Evolutionary conservation across 2,888 invertebrate species (phyloP).

Genomic region (Himalopsyche tibetana): DNA sequence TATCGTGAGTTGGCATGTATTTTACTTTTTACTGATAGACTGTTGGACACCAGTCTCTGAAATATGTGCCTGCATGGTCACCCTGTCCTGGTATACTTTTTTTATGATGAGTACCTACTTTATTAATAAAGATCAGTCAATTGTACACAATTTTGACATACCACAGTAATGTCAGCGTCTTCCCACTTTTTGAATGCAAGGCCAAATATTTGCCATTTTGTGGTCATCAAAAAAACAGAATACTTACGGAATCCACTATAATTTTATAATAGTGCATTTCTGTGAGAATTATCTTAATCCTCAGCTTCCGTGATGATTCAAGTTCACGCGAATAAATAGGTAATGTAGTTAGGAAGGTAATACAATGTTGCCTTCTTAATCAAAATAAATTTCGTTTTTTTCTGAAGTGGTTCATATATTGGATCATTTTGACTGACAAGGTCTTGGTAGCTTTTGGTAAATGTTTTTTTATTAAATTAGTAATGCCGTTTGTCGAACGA

Average conservation of each 20-base stretch:
- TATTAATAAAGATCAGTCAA: constrained; percentile 19
- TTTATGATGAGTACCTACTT: neutral
- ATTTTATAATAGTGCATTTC: constrained; percentile 34
- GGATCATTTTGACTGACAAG: neutral
- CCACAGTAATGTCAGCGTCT: neutral
- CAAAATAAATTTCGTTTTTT: neutral
- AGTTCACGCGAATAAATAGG: constrained; percentile 3
- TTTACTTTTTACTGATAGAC: too few relatives aligned
- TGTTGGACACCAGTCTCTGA: too few relatives aligned
- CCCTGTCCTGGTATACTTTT: neutral
- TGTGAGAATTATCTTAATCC: constrained; percentile 9
- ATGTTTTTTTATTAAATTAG: too few relatives aligned
- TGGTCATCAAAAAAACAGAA: constrained; percentile 27
- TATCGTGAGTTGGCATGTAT: too few relatives aligned
- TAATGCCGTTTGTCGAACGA: too few relatives aligned
- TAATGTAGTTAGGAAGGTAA: neutral
- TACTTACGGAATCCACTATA: neutral
- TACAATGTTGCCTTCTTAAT: neutral
- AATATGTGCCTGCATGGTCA: neutral
- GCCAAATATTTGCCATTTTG: constrained; percentile 44
- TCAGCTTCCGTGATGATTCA: neutral
- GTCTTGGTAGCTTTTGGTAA: neutral
- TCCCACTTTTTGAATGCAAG: constrained; percentile 24
- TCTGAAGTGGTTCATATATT: neutral
- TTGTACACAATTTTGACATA: constrained; percentile 31